Evolutionary conservation across 2,113 vertebrate species (phyloP), one percentile per base, ranked within the genome.

Genomic region (Lonchura striata): DNA sequence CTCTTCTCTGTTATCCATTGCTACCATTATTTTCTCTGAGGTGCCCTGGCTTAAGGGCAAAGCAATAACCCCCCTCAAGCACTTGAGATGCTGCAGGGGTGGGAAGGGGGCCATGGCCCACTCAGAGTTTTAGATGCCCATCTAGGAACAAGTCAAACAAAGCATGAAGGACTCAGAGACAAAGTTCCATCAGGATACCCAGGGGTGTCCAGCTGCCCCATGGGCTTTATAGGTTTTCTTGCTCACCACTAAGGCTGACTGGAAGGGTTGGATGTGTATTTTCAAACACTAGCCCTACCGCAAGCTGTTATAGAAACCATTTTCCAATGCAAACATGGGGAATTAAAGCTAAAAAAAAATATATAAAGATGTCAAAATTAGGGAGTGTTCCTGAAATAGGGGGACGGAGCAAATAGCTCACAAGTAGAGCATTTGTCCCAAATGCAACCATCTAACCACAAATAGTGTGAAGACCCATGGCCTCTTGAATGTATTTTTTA

Each of bases 1-100:
- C 63, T 93, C 80, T 89, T 57, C 75, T 86, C 21, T 93, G 76
- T 76, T 94, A 84, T 79, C 79, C 91, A 94, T 89, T 86, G 85
- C 74, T 68, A 16, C 94, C 79, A 86, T 79, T 82, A 64, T 44
- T 61, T 61, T 83, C 80, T 96, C 81, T 90, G 91, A 18, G 5
- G 24, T 63, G 15, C 4, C 12, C 11, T 64, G 2, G 0, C 8
- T 44, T 64, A 30, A 30, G 7, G 19, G 39, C 31, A 69, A 56
- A 83, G 17, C 23, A 64, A 31, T 27, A 33, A 44, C 19, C 15
- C 28, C 63, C n/a, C 23, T 27, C 24, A 52, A 56, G 37, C 21
- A 18, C 13, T 22, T 46, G 24, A 64, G 54, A 31, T 74, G n/a
- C 10, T 65, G 61, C 30, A 42, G n/a, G 35, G 7, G 17, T 68